These are phyloP conservation scores for Pseudoips prasinana DNA, from an alignment of 2,888 invertebrate genomes.

Conservation along the genomic window DNA sequence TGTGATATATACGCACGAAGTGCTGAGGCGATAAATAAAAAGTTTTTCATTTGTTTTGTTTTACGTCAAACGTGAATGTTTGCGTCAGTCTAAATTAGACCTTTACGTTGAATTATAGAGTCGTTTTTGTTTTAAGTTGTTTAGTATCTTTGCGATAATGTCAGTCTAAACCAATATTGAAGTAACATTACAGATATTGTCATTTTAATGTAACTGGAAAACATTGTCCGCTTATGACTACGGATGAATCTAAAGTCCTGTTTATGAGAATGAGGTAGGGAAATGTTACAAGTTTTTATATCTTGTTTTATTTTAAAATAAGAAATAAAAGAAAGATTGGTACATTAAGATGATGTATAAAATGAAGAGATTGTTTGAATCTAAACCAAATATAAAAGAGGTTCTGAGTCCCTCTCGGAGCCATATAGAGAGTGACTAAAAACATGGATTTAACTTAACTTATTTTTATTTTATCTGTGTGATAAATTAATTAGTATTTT, in stretches of 20 bases:
- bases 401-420: too few species aligned
- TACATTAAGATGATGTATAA: too few species aligned
- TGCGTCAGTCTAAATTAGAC: conserved; percentile 20
- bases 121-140: conserved; percentile 23
- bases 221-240: conserved; percentile 31
- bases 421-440: too few species aligned
- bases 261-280: conserved; percentile 54
- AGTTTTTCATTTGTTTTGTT: conserved; percentile 55
- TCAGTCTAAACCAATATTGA: conserved; percentile 35
- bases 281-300: conserved; percentile 74
- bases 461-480: too few species aligned
- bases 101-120: conserved; percentile 12
- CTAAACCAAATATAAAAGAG: too few species aligned
- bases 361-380: too few species aligned
- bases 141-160: conserved; percentile 29
- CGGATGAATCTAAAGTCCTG: conserved; percentile 47
- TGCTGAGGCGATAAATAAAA: conserved; percentile 69
- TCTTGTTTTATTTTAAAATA: conserved; percentile 60
- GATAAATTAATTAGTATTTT: too few species aligned
- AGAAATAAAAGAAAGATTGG: conserved; percentile 38
- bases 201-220: conserved; percentile 63
- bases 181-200: conserved; percentile 64
- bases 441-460: too few species aligned
- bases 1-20: conserved; percentile 27
- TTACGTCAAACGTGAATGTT: conserved; percentile 32